Evolutionary conservation across 1,140 invertebrate species (phyloP).

Genomic region (Muscidifurax raptorellus): DNA sequence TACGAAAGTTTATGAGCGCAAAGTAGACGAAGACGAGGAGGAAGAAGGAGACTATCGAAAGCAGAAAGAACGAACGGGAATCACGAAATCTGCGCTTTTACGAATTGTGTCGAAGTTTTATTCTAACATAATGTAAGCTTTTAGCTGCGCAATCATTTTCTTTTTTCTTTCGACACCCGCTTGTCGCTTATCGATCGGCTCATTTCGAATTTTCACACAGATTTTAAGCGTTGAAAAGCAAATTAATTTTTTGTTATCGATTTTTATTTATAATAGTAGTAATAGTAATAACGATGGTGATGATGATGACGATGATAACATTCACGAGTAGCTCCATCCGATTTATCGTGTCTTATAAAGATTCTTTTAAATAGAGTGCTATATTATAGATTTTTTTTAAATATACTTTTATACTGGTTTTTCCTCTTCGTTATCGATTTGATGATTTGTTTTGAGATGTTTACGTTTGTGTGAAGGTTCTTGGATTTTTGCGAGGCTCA

Average conservation of each 20-base stretch:
- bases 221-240: not conserved
- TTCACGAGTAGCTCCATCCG: not conserved
- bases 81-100: conserved; percentile 17
- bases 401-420: not conserved
- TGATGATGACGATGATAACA: not conserved
- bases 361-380: too few species aligned
- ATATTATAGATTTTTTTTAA: not conserved
- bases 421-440: not conserved
- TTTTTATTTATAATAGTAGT: not conserved
- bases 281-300: not conserved
- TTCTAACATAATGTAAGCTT: conserved; percentile 6
- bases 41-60: conserved; percentile 50
- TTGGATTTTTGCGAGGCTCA: conserved; percentile 19
- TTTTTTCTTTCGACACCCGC: conserved; percentile 24
- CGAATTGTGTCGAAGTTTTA: conserved; percentile 14
- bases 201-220: conserved; percentile 31
- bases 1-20: conserved; percentile 23
- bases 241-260: not conserved
- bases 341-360: too few species aligned
- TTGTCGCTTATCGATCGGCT: conserved; percentile 39
- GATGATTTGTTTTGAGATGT: not conserved
- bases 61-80: conserved; percentile 47
- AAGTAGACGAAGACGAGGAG: conserved; percentile 41
- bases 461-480: conserved; percentile 26
- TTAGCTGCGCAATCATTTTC: conserved; percentile 9